Evolutionary conservation across 2,113 vertebrate genomes (phyloP), one percentile per base, ranked within the genome.

Genomic region (Salvelinus alpinus): DNA sequence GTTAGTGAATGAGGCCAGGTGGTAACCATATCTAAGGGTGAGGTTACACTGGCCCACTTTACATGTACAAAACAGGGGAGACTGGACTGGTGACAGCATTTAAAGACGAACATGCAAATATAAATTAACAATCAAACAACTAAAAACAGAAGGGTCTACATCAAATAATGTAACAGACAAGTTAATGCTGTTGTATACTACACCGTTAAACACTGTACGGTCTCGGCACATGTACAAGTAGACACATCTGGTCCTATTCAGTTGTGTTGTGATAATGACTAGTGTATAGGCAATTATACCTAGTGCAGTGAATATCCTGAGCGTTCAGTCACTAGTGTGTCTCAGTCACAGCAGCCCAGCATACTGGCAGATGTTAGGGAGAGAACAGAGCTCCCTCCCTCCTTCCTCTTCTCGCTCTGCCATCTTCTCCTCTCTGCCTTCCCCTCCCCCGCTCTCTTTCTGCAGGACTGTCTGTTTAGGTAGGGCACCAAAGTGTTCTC

Each of bases 1-100:
- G 22, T 47, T 75, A 57, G 31, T 34, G 31, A 34, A 34, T 34
- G 31, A 34, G 31, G 31, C 31, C 31, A 34, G 31, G 31, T 34
- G 31, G 31, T 34, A 34, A 34, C 31, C 31, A 34, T 34, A 6
- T 34, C 31, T 2, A 65, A 73, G 86, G 72, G 71, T 72, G 78
- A 80, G 87, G 84, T 87, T 83, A 84, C 84, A 54, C 27, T 85
- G 89, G 83, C 86, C 87, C 84, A 44, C 74, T 88, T 89, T 59
- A 82, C 74, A 76, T 77, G 54, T 44, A 11, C 38, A 44, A 18
- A 66, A 77, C 20, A 18, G 62, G 60, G 51, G 57, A 74, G 65
- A 44, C 24, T 29, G 20, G 70, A 34, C 64, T 47, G 70, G 79
- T 73, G 70, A 71, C 1, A 3, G 1, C 11, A 25, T 11, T 44